Conservation (phyloP, 2,113 vertebrate genomes). For the Channa maculata region DNA sequence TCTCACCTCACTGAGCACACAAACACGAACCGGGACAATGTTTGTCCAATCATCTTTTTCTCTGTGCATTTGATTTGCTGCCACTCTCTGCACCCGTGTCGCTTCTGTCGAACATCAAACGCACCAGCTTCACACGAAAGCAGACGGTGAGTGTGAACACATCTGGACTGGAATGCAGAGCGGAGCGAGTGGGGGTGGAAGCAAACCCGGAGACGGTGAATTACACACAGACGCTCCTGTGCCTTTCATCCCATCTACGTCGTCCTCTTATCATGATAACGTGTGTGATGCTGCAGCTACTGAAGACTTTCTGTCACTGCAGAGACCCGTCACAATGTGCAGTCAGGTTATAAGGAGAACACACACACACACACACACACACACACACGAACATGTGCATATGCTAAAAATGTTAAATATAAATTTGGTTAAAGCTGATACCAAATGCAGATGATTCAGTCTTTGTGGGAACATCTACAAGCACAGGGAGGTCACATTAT, state of each 20-base stretch:
- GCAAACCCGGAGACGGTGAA: neutral
- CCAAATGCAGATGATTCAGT: too few relatives aligned
- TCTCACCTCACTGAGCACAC: neutral
- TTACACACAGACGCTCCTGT: neutral
- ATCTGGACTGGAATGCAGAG: neutral
- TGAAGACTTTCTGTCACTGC: neutral
- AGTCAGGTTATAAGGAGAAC: neutral
- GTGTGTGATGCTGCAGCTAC: neutral
- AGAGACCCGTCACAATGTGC: neutral
- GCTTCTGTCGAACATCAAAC: conserved; percentile 18
- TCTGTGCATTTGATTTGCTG: neutral
- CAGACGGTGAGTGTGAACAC: neutral
- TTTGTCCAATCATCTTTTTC: neutral
- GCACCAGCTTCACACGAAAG: conserved; percentile 14
- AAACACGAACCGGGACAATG: neutral
- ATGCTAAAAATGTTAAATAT: too few relatives aligned
- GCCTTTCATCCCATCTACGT: neutral
- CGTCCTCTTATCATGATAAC: neutral
- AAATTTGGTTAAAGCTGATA: too few relatives aligned
- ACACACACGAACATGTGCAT: too few relatives aligned
- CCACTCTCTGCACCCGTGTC: neutral
- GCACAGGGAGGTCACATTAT: too few relatives aligned
- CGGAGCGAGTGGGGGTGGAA: neutral
- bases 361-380: too few relatives aligned
- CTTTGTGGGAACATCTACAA: too few relatives aligned